Evolutionary conservation across 2,113 vertebrate species (phyloP), one percentile per base, ranked within the genome.

Genomic region (Malurus alboscapulatus): DNA sequence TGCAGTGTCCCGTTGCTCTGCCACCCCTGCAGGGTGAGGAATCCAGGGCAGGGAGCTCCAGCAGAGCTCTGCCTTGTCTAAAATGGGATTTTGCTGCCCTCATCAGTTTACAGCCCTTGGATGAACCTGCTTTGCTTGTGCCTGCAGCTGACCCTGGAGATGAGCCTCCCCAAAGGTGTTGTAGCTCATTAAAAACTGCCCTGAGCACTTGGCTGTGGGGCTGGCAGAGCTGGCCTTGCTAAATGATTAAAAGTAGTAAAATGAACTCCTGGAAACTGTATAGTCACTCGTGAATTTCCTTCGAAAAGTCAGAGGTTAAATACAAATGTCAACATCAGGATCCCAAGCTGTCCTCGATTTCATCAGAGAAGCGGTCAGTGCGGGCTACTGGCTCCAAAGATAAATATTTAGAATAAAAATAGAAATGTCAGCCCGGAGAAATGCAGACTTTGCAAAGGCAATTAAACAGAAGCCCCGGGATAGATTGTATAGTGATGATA

Each of bases 341-440:
- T 80, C 5, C 29, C 77, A 84, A 69, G 50, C 62, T 74, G 73
- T 62, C 68, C 85, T 93, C 78, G 27, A 7, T 79, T 88, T 76
- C 69, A 94, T 75, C 61, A 68, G 30, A 51, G 54, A 77, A 91
- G 84, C 40, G 74, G 88, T 76, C 83, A 89, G 58, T 36, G 42
- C 44, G 77, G 86, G 47, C 48, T 36, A 85, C 74, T 47, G 61
- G 48, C 81, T 91, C 12, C 2, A 78, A 95, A 93, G 84, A 81
- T 40, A 96, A 94, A 95, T 92, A 93, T 95, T 95, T 95, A 82
- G 85, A 93, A 82, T 67, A 83, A 91, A 92, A 89, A 88, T 20
- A 81, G 45, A 69, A 90, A 87, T 62, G 38, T 61, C 86, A 90
- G 67, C 61, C 50, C 57, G 50, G 58, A 88, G 67, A 79, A 94